Evolutionary conservation across 2,797 vertebrate species (phyloP).

Genomic region (Onychomys arenicola): DNA sequence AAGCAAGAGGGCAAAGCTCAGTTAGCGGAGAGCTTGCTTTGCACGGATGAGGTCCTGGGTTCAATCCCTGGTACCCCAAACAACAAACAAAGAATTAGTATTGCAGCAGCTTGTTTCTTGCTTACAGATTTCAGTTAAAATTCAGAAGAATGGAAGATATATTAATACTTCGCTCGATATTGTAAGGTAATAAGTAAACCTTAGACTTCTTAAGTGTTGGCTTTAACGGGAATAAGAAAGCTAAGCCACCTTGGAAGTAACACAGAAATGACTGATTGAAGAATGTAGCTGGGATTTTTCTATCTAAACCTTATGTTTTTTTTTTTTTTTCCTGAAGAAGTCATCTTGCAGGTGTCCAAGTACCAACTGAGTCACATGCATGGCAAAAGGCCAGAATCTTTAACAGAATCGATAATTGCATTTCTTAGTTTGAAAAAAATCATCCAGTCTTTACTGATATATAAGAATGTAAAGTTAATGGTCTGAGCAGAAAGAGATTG

Average conservation of each 20-base stretch:
- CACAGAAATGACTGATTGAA: background rate
- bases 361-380: background rate
- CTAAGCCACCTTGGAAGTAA: background rate
- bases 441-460: background rate
- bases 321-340: background rate
- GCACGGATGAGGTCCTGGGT: background rate
- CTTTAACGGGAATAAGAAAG: background rate
- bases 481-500: background rate
- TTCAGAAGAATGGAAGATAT: background rate
- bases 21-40: too few species aligned
- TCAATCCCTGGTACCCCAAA: background rate
- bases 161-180: background rate
- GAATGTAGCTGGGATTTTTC: background rate
- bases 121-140: constrained; percentile 62
- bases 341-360: background rate
- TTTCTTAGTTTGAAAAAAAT: background rate
- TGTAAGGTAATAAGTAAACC: background rate
- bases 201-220: background rate
- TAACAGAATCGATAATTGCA: background rate
- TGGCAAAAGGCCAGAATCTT: background rate
- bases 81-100: background rate
- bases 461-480: background rate
- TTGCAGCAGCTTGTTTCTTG: constrained; percentile 50
- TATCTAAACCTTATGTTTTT: background rate
- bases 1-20: background rate